Evolutionary conservation across 1,140 invertebrate species (phyloP), one percentile per base, ranked within the genome.

Genomic region (Aphis craccivora): DNA sequence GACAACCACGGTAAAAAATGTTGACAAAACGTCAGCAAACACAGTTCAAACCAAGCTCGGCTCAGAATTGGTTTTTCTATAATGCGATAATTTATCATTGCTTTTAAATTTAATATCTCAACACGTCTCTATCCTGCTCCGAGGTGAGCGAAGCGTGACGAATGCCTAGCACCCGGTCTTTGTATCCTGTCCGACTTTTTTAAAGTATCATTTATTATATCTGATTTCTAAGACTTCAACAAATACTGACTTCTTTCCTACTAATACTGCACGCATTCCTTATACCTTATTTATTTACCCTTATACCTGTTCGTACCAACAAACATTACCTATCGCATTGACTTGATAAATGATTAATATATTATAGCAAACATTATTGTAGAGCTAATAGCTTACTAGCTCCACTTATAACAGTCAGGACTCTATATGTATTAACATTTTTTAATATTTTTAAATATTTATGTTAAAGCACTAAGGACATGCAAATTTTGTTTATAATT

Each of bases 101-200:
- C 60, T 76, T n/a, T 76, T 76, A 76, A 76, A 76, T 76, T 76
- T n/a, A n/a, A 76, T 76, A 76, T 76, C 60, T 76, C 60, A 76
- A 76, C 30, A 76, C 60, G 60, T 76, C 14, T 76, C 60, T 76
- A 76, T 76, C 18, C n/a, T 76, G 14, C 4, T 14, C n/a, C n/a
- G 30, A 76, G 30, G 60, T 76, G 60, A 76, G 60, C n/a, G n/a
- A 18, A 76, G 60, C 60, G 60, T 76, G 60, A n/a, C 60, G 60
- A 76, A 76, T 35, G n/a, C 30, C n/a, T n/a, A 76, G n/a, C 30
- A 76, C 60, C 60, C 30, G 14, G 14, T 76, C 60, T 76, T 76
- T 76, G 60, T 76, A 76, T 76, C 30, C n/a, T 76, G 60, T 35
- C 30, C 60, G n/a, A n/a, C 30, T 76, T 76, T n/a, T 76, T 76